Conservation (phyloP, 2,113 vertebrate species). For the Heliornis fulica region DNA sequence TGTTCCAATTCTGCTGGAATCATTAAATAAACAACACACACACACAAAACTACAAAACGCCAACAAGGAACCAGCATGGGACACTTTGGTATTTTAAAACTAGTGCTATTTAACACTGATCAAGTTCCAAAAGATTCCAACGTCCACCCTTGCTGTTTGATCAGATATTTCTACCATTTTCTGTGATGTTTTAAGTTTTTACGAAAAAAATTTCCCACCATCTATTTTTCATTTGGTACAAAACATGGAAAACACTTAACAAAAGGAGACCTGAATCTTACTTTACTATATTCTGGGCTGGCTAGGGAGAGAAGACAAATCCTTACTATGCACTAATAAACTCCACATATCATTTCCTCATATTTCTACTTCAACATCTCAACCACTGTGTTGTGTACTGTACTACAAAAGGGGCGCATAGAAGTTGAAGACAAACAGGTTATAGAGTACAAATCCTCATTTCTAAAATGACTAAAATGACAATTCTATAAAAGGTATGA, state of each 20-base stretch:
- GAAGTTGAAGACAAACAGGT: slow-evolving; percentile 15
- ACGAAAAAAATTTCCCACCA: background rate
- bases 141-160: background rate
- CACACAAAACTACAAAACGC: slow-evolving; percentile 33
- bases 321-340: slow-evolving; percentile 33
- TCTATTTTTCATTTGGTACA: background rate
- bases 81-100: slow-evolving; percentile 60
- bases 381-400: slow-evolving; percentile 1
- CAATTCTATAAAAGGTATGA: slow-evolving; percentile 1
- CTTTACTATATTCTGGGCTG: slow-evolving; percentile 12
- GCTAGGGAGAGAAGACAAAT: slow-evolving; percentile 12
- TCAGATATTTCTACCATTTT: slow-evolving; percentile 26
- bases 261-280: background rate
- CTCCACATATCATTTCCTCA: slow-evolving; percentile 14
- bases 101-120: slow-evolving; percentile 10
- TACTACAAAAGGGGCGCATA: slow-evolving; percentile 44
- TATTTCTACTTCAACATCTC: slow-evolving; percentile 50
- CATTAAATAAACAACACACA: slow-evolving; percentile 16
- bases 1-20: background rate
- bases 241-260: slow-evolving; percentile 13
- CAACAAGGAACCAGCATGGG: slow-evolving; percentile 26
- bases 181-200: background rate
- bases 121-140: background rate
- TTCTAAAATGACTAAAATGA: slow-evolving; percentile 51
- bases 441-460: slow-evolving; percentile 34